Conservation (phyloP, 2,888 invertebrate genomes). For the Timandra comae region DNA sequence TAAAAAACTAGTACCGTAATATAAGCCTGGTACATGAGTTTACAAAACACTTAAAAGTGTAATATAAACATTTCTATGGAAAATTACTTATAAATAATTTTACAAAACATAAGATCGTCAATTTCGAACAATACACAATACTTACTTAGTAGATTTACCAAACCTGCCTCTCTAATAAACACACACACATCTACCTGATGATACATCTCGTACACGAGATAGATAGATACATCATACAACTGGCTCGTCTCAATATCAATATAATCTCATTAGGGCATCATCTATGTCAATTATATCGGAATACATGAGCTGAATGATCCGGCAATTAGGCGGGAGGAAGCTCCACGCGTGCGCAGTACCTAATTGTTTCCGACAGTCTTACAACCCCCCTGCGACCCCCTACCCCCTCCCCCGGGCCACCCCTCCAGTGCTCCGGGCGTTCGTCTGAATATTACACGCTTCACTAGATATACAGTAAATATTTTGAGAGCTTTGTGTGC, state of each 20-base stretch:
- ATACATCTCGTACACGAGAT: no score
- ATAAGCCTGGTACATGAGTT: no score
- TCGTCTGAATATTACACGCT: slow-evolving; percentile 26
- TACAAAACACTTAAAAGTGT: no score
- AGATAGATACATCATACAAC: no score
- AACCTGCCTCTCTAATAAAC: no score
- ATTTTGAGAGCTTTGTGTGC: slow-evolving; percentile 17
- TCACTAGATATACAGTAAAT: slow-evolving; percentile 23
- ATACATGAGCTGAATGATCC: slow-evolving; percentile 60
- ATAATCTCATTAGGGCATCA: slow-evolving; percentile 45
- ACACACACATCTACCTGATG: no score
- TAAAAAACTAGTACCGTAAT: no score
- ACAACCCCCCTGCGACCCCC: slow-evolving; percentile 16
- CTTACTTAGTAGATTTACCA: no score
- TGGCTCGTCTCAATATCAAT: slow-evolving; percentile 34
- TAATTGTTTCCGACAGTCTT: slow-evolving; percentile 64
- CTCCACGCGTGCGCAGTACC: slow-evolving; percentile 65
- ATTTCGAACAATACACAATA: no score
- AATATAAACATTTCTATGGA: no score
- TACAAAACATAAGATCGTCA: no score
- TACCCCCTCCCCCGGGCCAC: slow-evolving; percentile 13
- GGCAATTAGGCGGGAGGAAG: slow-evolving; percentile 66
- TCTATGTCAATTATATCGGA: slow-evolving; percentile 60
- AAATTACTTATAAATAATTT: no score
- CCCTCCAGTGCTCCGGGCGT: slow-evolving; percentile 27